Evolutionary conservation across 2,797 vertebrate species (phyloP).

Genomic region (Silurus lanzhouensis): DNA sequence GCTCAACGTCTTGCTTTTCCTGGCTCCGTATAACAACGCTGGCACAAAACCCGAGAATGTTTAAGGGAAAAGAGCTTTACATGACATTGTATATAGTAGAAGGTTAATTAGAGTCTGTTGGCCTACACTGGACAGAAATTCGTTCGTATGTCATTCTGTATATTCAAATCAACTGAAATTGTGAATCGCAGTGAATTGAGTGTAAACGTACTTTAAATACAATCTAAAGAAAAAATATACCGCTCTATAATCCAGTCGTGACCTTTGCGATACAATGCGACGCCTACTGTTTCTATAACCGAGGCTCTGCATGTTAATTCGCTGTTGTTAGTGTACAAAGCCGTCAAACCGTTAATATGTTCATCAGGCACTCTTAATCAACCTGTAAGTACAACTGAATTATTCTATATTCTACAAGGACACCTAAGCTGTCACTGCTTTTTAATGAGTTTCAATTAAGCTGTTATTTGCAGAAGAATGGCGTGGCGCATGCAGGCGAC

Average conservation of each 20-base stretch:
- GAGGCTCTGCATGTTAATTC: neutral
- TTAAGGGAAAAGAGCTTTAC: neutral
- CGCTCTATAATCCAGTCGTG: neutral
- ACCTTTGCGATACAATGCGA: neutral
- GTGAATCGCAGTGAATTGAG: no score
- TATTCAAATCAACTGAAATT: neutral
- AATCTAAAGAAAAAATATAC: no score
- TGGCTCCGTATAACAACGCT: neutral
- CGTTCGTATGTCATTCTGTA: neutral
- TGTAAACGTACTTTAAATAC: no score
- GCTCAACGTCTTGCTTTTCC: neutral
- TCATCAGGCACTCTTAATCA: slow-evolving; percentile 75
- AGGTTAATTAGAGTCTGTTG: neutral
- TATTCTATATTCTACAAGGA: slow-evolving; percentile 80
- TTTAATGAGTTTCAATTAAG: slow-evolving; percentile 80
- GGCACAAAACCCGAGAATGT: neutral
- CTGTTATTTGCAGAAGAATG: slow-evolving; percentile 76
- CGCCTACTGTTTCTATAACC: neutral
- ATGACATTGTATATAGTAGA: neutral
- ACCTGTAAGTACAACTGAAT: slow-evolving; percentile 78
- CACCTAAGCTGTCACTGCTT: slow-evolving; percentile 76
- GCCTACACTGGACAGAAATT: neutral
- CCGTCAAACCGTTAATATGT: slow-evolving; percentile 66
- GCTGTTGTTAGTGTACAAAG: slow-evolving; percentile 40
- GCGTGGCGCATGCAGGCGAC: slow-evolving; percentile 63